Percentiles rank a stretch among this genome's conserved stretches.
phyloP scores from a whole-genome alignment of 1,140 invertebrate species.

The Chymomyza costata region DNA sequence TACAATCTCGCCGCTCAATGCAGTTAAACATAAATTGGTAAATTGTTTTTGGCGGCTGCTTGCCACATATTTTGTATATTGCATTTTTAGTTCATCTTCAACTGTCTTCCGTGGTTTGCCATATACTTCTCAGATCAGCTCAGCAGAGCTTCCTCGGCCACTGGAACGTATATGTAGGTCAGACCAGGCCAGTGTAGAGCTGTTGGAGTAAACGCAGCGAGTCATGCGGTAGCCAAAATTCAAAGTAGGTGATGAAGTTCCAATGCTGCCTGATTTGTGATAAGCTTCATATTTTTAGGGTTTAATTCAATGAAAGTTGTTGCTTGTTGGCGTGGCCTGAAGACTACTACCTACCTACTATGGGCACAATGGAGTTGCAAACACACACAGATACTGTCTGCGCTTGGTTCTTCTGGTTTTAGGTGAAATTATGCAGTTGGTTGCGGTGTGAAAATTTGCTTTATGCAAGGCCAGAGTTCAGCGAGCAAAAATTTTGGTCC shows the following conservation, averaged over 20 bases:
- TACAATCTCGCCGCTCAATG: no score
- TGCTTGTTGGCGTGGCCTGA: constrained; percentile 16
- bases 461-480: constrained; percentile 64
- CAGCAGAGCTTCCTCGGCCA: background rate
- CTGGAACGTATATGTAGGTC: constrained; percentile 19
- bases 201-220: constrained; percentile 3
- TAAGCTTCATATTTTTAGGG: constrained; percentile 74
- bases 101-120: constrained; percentile 11
- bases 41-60: constrained; percentile 73
- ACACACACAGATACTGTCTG: no score
- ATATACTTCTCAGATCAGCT: no score
- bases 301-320: constrained; percentile 72
- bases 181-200: constrained; percentile 27
- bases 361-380: constrained; percentile 46
- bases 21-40: constrained; percentile 73
- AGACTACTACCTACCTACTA: constrained; percentile 12
- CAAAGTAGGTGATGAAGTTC: constrained; percentile 74
- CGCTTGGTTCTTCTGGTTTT: constrained; percentile 32
- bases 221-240: constrained; percentile 66
- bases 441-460: constrained; percentile 53
- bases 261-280: constrained; percentile 71
- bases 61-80: constrained; percentile 63
- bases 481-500: constrained; percentile 16
- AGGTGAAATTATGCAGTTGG: constrained; percentile 60
- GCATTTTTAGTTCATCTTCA: constrained; percentile 51